phyloP scores from a whole-genome alignment of 2,797 vertebrate genomes.

The Intellagama lesueurii region DNA sequence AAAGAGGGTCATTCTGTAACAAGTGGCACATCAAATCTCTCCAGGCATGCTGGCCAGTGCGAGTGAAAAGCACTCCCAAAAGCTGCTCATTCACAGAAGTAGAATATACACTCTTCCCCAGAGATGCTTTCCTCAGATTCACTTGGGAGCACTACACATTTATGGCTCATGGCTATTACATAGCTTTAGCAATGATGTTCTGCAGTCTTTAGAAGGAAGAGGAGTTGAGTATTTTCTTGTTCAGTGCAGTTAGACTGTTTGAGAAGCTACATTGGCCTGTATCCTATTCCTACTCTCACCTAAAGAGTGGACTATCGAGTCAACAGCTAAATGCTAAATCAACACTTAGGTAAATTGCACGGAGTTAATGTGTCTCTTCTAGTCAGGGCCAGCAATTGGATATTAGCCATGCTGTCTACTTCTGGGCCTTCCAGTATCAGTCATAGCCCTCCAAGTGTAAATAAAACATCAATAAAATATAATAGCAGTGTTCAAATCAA shows the following conservation, averaged over 20 bases:
- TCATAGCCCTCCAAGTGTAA: background rate
- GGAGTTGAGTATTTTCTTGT: background rate
- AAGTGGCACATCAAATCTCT: slow-evolving; percentile 2
- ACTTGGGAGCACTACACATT: background rate
- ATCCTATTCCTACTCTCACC: too few relatives aligned
- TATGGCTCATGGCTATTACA: background rate
- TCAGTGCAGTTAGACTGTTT: background rate
- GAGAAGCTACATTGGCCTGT: background rate
- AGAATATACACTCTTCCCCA: background rate
- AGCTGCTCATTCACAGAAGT: background rate
- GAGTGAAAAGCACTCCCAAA: background rate
- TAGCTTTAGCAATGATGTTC: background rate
- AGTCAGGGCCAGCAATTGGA: too few relatives aligned
- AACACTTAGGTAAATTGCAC: too few relatives aligned
- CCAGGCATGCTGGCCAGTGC: background rate
- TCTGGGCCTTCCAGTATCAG: background rate
- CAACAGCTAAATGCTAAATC: too few relatives aligned
- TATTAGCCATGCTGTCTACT: background rate
- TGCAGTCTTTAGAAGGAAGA: background rate
- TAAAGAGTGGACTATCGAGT: too few relatives aligned
- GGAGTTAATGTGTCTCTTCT: too few relatives aligned
- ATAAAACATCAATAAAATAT: background rate
- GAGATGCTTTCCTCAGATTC: background rate
- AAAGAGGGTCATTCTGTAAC: slow-evolving; percentile 5
- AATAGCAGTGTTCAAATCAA: background rate